phyloP scores from a whole-genome alignment of 1,140 invertebrate species.

The Stratiolaelaps scimitus region DNA sequence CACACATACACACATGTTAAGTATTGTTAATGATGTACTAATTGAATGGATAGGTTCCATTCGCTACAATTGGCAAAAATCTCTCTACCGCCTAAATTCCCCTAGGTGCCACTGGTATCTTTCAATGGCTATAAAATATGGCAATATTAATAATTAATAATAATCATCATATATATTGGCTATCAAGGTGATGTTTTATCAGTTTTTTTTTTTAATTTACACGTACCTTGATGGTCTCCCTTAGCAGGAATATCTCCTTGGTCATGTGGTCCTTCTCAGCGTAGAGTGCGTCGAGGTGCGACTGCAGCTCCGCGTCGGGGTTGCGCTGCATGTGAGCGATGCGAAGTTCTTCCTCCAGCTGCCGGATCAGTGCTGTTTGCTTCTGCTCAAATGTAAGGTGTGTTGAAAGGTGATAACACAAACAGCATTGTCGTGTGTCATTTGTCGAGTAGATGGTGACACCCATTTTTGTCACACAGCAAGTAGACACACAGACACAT shows the following conservation, averaged over 20 bases:
- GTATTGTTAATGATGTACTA: no score
- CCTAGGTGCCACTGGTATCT: no score
- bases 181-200: no score
- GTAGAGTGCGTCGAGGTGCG: slow-evolving; percentile 79
- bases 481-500: background rate
- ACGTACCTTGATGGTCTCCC: slow-evolving; percentile 80
- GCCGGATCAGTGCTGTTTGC: slow-evolving; percentile 84
- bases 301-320: slow-evolving; percentile 72
- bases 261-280: slow-evolving; percentile 87
- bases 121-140: no score
- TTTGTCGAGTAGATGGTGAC: background rate
- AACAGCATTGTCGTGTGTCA: background rate
- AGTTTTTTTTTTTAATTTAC: no score
- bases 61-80: no score
- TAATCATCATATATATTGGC: no score
- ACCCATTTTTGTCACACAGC: slow-evolving; percentile 29
- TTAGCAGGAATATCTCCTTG: slow-evolving; percentile 82
- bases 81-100: no score
- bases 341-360: slow-evolving; percentile 75
- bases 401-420: background rate
- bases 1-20: no score
- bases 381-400: slow-evolving; percentile 52
- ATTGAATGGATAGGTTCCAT: no score
- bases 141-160: no score
- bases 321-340: slow-evolving; percentile 57